A percentile compares a stretch with the other conserved stretches of the same genome.
Evolutionary conservation across 2,797 vertebrate species (phyloP).

Genomic region (Darevskia nairensis): DNA sequence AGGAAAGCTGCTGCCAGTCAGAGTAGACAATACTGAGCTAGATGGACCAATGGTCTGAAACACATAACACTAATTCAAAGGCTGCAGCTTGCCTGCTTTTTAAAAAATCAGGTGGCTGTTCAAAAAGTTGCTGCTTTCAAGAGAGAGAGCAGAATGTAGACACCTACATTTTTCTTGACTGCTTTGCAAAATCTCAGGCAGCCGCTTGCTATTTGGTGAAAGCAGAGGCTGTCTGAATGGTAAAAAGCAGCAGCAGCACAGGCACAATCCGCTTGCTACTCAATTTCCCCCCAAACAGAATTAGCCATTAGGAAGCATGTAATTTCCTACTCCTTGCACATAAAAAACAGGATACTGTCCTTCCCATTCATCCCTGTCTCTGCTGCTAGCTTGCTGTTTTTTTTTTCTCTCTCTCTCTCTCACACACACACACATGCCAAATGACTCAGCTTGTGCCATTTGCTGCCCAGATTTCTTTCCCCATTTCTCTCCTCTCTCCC

Average conservation of each 20-base stretch:
- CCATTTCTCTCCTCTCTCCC: too few relatives aligned
- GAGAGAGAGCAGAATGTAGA: background rate
- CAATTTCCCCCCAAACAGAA: slow-evolving; percentile 18
- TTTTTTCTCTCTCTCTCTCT: background rate
- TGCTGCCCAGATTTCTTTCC: background rate
- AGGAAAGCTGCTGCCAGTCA: too few relatives aligned
- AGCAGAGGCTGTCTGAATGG: background rate
- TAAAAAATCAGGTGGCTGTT: too few relatives aligned
- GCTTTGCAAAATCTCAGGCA: background rate
- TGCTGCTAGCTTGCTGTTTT: slow-evolving; percentile 17
- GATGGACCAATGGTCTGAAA: too few relatives aligned
- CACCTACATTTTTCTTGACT: background rate
- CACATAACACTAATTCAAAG: too few relatives aligned
- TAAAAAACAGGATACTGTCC: slow-evolving; percentile 16
- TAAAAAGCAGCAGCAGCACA: background rate
- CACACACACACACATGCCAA: background rate
- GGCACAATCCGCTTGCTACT: background rate
- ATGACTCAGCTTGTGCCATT: background rate
- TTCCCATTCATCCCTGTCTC: background rate
- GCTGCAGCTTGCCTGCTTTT: too few relatives aligned
- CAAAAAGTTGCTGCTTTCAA: too few relatives aligned
- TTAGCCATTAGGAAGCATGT: slow-evolving; percentile 34
- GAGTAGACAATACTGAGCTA: too few relatives aligned
- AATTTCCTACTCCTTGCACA: slow-evolving; percentile 42
- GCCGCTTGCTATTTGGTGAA: fast-evolving